Evolutionary conservation across 2,797 vertebrate species (phyloP), one percentile per base, ranked within the genome.

Genomic region (Huso huso): DNA sequence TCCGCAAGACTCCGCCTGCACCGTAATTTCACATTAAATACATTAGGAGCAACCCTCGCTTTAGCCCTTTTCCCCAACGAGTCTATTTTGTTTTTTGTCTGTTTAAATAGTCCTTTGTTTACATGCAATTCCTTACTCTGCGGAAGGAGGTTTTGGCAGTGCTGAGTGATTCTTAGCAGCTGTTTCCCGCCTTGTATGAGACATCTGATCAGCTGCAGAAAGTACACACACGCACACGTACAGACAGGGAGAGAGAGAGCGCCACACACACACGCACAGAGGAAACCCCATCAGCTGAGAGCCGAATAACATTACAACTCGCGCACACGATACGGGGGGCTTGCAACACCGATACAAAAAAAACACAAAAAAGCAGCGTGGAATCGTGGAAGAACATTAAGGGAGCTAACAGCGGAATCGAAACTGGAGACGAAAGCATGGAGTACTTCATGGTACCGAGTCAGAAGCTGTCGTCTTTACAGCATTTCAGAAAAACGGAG

Each of bases 381-480:
- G 64, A 70, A 5, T 71, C 69, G 61, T 71, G 72, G 71, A n/a
- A 60, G 51, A 51, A 51, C 4, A 55, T 9, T n/a, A 66, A 66
- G 57, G 63, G 70, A 65, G 71, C 72, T 70, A 71, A 69, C 73
- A 68, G 72, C 64, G 72, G 69, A 68, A 50, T 68, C 69, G 55
- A 75, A 87, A 86, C 85, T 87, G 88, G 87, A 88, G 82, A 83
- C 84, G 83, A 77, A 86, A 89, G 89, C 90, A 96, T 97, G 95
- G 95, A 96, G 92, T 96, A 96, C 90, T 97, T 96, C 90, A 93
- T 97, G 94, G 94, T 97, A 81, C 94, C 95, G 86, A 88, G 94
- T 87, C 94, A 94, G 90, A 97, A 97, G 94, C 93, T 95, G 88
- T 90, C 93, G 79, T 93, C 93, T 75, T 89, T 95, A 89, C 94